phyloP scores from a whole-genome alignment of 2,797 vertebrate genomes.

The Propithecus perrieri region DNA sequence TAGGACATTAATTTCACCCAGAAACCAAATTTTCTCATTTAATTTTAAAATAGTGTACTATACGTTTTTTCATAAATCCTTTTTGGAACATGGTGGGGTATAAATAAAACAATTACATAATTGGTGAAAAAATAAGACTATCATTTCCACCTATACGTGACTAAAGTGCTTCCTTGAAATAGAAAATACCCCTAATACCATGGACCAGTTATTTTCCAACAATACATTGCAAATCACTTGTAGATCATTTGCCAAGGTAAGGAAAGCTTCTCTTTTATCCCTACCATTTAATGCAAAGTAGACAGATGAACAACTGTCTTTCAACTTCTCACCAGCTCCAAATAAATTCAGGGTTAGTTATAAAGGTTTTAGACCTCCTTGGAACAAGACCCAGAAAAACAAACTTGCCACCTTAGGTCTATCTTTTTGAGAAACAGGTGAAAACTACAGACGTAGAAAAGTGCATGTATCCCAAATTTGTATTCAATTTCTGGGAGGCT shows the following conservation, averaged over 20 bases:
- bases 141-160: neutral
- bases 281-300: neutral
- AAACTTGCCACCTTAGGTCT: neutral
- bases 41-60: neutral
- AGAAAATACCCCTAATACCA: neutral
- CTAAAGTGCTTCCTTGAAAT: conserved; percentile 18
- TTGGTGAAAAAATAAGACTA: neutral
- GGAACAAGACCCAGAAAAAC: neutral
- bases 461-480: neutral
- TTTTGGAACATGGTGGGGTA: neutral
- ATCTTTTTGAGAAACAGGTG: neutral
- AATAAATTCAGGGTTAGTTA: neutral
- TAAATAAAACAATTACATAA: conserved; percentile 20
- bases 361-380: neutral
- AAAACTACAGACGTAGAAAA: neutral
- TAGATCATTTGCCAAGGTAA: neutral
- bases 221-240: neutral
- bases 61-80: neutral
- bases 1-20: neutral
- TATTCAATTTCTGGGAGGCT: neutral
- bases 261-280: neutral
- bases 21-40: conserved; percentile 22
- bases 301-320: neutral
- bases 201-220: neutral
- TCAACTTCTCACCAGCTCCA: neutral